Evolutionary conservation across 2,888 invertebrate species (phyloP).

Genomic region (Platerodrilus igneus): DNA sequence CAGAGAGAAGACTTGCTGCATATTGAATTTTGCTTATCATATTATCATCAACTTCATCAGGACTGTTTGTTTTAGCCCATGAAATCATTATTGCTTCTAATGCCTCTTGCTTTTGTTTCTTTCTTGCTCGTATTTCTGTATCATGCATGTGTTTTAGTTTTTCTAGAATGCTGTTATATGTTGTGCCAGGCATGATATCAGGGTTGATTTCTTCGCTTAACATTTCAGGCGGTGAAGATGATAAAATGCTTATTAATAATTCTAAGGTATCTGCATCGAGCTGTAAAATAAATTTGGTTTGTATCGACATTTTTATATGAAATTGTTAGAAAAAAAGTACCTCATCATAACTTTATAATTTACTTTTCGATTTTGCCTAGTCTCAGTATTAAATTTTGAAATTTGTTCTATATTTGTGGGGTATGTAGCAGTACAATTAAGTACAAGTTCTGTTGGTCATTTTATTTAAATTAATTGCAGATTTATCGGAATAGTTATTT

Average conservation of each 20-base stretch:
- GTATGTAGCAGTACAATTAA: no score
- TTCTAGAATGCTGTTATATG: constrained; percentile 31
- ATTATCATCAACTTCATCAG: constrained; percentile 32
- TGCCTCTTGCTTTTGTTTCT: constrained; percentile 1
- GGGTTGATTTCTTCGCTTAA: constrained; percentile 26
- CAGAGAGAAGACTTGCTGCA: constrained; percentile 31
- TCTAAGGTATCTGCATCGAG: constrained; percentile 17
- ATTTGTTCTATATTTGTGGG: no score
- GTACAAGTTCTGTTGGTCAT: no score
- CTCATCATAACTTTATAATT: no score
- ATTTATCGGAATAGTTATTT: no score
- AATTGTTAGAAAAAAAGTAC: no score
- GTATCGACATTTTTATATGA: no score
- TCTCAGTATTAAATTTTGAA: no score
- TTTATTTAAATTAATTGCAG: no score
- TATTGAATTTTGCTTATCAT: constrained; percentile 35
- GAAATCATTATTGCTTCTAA: constrained; percentile 34
- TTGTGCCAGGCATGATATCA: constrained; percentile 28
- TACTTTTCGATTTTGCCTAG: no score
- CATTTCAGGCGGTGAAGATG: constrained; percentile 24
- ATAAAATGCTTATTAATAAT: constrained; percentile 33
- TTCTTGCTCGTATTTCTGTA: constrained; percentile 6
- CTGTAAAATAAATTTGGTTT: no score
- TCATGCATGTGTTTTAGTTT: constrained; percentile 30
- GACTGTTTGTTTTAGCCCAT: constrained; percentile 36